phyloP scores from a whole-genome alignment of 2,797 vertebrate genomes.

The Nothura maculosa region DNA sequence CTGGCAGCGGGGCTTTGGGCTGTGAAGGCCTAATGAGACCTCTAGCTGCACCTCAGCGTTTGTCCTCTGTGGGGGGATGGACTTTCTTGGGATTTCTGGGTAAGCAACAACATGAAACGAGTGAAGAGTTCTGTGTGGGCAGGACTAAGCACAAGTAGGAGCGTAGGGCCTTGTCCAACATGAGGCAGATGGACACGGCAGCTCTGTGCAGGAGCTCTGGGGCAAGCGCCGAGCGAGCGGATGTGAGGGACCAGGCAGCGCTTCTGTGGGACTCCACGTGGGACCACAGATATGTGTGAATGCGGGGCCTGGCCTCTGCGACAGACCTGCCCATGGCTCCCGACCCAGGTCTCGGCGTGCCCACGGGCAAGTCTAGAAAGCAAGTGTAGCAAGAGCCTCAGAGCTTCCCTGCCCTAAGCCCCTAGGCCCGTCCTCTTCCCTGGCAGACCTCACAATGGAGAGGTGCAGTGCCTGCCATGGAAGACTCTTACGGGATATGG shows the following conservation, averaged over 20 bases:
- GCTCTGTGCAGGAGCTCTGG: accelerated
- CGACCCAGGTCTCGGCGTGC: background rate
- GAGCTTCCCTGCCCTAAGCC: background rate
- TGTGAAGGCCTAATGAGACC: background rate
- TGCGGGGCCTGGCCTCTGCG: background rate
- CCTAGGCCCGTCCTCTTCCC: background rate
- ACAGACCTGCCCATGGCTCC: accelerated
- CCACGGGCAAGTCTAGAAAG: background rate
- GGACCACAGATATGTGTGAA: background rate
- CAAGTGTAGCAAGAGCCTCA: background rate
- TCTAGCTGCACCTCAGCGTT: background rate
- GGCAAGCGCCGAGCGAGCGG: too few species aligned
- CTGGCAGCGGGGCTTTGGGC: background rate
- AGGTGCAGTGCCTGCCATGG: background rate
- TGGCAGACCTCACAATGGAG: background rate
- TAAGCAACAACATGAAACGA: background rate
- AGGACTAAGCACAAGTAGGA: background rate
- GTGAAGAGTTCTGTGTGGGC: background rate
- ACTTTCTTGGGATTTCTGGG: background rate
- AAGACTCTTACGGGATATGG: background rate
- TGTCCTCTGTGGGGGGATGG: background rate
- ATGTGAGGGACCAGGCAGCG: too few species aligned
- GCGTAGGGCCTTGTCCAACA: background rate
- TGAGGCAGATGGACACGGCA: background rate
- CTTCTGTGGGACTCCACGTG: too few species aligned